phyloP scores from a whole-genome alignment of 2,797 vertebrate species.

The Pseudomugil tenellus region DNA sequence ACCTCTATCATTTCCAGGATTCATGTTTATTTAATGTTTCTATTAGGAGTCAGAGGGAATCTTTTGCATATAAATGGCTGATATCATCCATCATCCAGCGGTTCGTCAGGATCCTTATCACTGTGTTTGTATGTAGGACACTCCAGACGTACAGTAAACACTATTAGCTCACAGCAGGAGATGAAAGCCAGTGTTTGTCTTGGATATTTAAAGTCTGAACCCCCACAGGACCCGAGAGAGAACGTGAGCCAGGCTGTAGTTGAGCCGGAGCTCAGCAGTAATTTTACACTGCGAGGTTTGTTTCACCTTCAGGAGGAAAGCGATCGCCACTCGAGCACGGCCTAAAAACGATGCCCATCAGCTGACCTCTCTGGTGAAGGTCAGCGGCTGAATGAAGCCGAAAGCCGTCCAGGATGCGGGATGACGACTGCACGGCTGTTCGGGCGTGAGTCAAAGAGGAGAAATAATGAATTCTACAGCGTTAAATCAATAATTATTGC shows the following conservation, averaged over 20 bases:
- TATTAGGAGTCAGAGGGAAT: neutral
- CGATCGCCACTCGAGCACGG: conserved; percentile 46
- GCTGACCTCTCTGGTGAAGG: conserved; percentile 16
- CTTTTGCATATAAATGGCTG: neutral
- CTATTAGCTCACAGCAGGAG: conserved; percentile 40
- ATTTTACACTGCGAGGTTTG: conserved; percentile 57
- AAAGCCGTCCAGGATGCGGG: neutral
- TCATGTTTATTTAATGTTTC: conserved; percentile 28
- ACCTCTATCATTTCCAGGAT: conserved; percentile 1
- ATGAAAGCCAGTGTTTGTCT: conserved; percentile 45
- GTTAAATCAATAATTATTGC: conserved; percentile 4
- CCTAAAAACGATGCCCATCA: conserved; percentile 26
- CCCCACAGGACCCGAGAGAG: conserved; percentile 4
- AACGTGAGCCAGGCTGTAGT: neutral
- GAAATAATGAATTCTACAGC: neutral
- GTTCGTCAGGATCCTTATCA: neutral
- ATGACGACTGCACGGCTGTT: neutral
- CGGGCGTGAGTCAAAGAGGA: neutral
- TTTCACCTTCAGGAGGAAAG: conserved; percentile 67
- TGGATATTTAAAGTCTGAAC: conserved; percentile 37
- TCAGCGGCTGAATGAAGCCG: conserved; percentile 21
- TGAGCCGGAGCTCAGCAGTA: conserved; percentile 39
- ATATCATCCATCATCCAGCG: neutral
- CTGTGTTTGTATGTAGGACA: conserved; percentile 38
- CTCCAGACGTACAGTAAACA: conserved; percentile 36